Evolutionary conservation across 2,113 vertebrate genomes (phyloP), one percentile per base, ranked within the genome.

Genomic region (Clarias magur): DNA sequence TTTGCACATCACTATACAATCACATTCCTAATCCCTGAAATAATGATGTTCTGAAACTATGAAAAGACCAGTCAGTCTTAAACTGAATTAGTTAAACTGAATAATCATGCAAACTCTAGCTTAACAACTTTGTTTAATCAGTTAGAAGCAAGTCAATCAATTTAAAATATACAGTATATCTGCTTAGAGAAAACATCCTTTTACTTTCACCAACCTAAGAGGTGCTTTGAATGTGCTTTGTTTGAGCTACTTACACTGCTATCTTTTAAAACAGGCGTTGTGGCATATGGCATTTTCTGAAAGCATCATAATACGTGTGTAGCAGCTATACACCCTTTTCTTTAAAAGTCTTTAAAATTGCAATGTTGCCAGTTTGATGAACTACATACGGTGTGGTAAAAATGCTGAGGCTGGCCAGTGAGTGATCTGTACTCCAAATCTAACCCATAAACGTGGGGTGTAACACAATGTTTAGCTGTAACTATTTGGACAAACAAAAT

Each of bases 211-310:
- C 54, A 30, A 53, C 38, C 42, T 27, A 90, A 91, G 89, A 82
- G 80, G 0, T 11, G 16, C 30, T 86, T 87, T 88, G 85, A 87
- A 8, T 84, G 87, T 89, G 88, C 87, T 30, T 84, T 83, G 38
- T 65, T 21, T 84, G 62, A 70, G 73, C 48, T 48, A 73, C 25
- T 73, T 86, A 70, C 86, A 89, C 88, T 93, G 92, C 93, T 92
- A 92, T 89, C 86, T 84, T 80, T 91, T 56, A 89, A 91, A 93
- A 92, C 90, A 93, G 84, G 67, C 72, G 85, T 82, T 90, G 90
- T 82, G 83, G 82, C 86, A 70, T 86, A 84, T 88, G 91, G 91
- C 92, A 91, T 88, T 89, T 84, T 88, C 48, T 91, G 90, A 92
- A 91, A 92, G 89, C 80, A 80, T 60, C 91, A 90, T 83, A 54